Conservation (phyloP, 1,140 invertebrate species). For the Penaeus japonicus region DNA sequence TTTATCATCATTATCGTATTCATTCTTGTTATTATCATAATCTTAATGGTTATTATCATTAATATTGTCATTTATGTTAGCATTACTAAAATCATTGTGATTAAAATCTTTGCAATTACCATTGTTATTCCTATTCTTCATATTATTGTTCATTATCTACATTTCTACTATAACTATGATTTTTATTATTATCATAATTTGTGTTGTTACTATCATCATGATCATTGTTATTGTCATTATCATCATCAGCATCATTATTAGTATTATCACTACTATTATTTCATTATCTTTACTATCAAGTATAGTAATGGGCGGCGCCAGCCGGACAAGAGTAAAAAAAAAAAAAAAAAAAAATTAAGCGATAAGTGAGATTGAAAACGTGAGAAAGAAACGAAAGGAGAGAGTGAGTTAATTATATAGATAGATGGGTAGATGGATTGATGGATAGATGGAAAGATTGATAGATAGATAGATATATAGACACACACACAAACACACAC, state of each 20-base stretch:
- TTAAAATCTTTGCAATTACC: background rate
- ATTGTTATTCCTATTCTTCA: background rate
- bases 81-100: no score
- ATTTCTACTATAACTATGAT: background rate
- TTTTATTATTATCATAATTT: constrained; percentile 2
- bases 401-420: background rate
- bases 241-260: no score
- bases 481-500: background rate
- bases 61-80: no score
- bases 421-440: background rate
- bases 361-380: background rate
- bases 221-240: background rate
- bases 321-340: background rate
- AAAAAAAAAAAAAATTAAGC: no score
- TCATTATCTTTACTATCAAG: background rate
- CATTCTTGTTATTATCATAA: no score
- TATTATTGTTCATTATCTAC: background rate
- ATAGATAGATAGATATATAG: background rate
- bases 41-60: no score
- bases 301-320: background rate
- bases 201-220: background rate
- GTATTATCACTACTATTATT: background rate
- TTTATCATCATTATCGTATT: no score
- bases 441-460: background rate
- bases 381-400: background rate